Evolutionary conservation across 30 jellyfish, hydroid and myxozoan genomes (phyloP), one percentile per base, ranked within the genome.

Genomic region (Aurelia coerulea): DNA sequence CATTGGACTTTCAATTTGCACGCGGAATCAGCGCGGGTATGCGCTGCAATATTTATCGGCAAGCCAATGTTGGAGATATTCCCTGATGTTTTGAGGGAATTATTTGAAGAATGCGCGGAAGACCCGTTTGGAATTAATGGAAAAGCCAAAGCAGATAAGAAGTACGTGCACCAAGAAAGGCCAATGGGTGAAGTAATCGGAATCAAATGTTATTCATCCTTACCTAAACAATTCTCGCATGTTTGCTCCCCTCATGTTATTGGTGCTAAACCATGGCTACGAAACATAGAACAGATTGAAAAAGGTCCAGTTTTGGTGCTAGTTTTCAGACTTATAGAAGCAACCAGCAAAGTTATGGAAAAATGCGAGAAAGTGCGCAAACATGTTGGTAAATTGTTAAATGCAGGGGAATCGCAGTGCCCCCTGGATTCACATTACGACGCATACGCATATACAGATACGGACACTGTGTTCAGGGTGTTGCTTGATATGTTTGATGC

Each of bases 291-390:
- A 5, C 56, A 46, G 8, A 65, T 88, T 13, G 75, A 53, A 18
- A 79, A 50, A 2, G 90, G 90, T 29, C 96, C 96, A 2, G 87
- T 88, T n/a, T 50, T 88, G 19, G 87, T 88, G 31, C 31, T 88
- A 31, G 88, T 79, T 9, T 35, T 79, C 35, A 78, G 89, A 59
- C 67, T 62, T 42, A 0, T 59, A 39, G 72, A 76, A 10, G 15
- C 85, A 72, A 15, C 79, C 5, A 64, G 54, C 13, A 15, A 18
- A 35, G 17, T 88, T 32, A 77, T 54, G 6, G 88, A 68, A 18
- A 51, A 52, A 33, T 72, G 89, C 63, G 78, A 62, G 33, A 77
- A 15, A 18, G 62, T 88, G 23, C 10, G 62, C 73, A 52, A 72
- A 10, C 34, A 41, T 35, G 67, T 80, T 51, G 56, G 62, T 34